Conservation (phyloP, 1,140 invertebrate species). For the Sitophilus oryzae region DNA sequence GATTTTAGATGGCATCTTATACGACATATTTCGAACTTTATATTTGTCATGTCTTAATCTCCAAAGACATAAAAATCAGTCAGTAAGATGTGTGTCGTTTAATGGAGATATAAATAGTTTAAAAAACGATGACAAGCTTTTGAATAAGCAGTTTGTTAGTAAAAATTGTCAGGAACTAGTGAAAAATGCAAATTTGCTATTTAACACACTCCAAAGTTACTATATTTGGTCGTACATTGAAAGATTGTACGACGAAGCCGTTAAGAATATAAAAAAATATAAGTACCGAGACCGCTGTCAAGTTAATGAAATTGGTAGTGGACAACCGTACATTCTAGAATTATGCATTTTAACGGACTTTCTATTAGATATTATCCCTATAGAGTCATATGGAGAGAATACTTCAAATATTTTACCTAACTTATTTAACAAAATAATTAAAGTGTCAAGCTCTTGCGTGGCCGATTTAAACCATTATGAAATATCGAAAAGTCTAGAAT, state of each 20-base stretch:
- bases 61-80: slow-evolving; percentile 37
- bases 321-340: slow-evolving; percentile 56
- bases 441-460: slow-evolving; percentile 55
- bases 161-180: slow-evolving; percentile 55
- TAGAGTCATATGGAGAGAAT: slow-evolving; percentile 74
- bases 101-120: slow-evolving; percentile 41
- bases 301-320: slow-evolving; percentile 52
- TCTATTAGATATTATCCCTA: slow-evolving; percentile 69
- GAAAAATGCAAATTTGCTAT: slow-evolving; percentile 81
- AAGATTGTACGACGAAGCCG: slow-evolving; percentile 59
- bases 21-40: slow-evolving; percentile 72
- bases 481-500: slow-evolving; percentile 56
- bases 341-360: slow-evolving; percentile 71
- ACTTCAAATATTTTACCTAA: slow-evolving; percentile 74
- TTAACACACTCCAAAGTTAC: slow-evolving; percentile 76
- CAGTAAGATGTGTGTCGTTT: slow-evolving; percentile 39
- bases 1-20: slow-evolving; percentile 79
- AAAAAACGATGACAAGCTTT: slow-evolving; percentile 34
- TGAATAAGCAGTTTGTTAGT: slow-evolving; percentile 37
- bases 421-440: slow-evolving; percentile 62
- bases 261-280: slow-evolving; percentile 35
- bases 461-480: slow-evolving; percentile 56
- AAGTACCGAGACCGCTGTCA: slow-evolving; percentile 39
- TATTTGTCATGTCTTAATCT: slow-evolving; percentile 42
- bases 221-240: slow-evolving; percentile 85